Conservation (phyloP, 2,888 invertebrate genomes). For the Acholoe squamosa region DNA sequence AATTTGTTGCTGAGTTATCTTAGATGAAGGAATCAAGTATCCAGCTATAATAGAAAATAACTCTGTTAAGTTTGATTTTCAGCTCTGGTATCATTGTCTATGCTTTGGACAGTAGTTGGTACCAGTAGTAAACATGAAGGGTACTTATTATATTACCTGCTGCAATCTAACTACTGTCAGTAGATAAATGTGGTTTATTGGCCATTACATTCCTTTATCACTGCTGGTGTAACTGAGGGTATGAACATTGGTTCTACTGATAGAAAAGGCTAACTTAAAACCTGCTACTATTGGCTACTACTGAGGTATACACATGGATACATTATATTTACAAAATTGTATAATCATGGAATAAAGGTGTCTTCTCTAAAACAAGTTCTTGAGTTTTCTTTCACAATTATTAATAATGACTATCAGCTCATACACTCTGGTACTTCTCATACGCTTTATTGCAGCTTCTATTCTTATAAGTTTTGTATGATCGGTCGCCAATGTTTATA, state of each 20-base stretch:
- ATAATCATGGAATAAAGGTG: slow-evolving; percentile 41
- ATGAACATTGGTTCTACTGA: not conserved
- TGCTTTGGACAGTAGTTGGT: not conserved
- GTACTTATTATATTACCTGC: too few relatives aligned
- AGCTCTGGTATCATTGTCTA: not conserved
- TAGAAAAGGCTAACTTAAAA: not conserved
- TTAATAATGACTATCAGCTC: too few relatives aligned
- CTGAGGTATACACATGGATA: not conserved
- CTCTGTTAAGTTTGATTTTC: not conserved
- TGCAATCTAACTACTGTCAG: not conserved
- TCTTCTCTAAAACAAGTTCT: not conserved
- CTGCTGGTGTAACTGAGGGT: not conserved
- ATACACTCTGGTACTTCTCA: too few relatives aligned
- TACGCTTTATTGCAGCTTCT: too few relatives aligned
- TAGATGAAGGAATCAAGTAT: not conserved
- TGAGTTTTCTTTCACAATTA: not conserved
- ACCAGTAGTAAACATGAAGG: not conserved
- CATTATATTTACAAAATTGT: slow-evolving; percentile 19
- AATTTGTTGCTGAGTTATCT: not conserved
- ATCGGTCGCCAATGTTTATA: too few relatives aligned
- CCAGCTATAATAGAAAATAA: not conserved
- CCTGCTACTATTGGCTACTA: not conserved
- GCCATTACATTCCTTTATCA: not conserved
- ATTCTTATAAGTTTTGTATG: too few relatives aligned
- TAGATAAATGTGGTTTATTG: not conserved